These are phyloP conservation scores for Nemopilema nomurai DNA, from an alignment of 30 jellyfish, hydroid and myxozoan genomes.

Conservation along the genomic window DNA sequence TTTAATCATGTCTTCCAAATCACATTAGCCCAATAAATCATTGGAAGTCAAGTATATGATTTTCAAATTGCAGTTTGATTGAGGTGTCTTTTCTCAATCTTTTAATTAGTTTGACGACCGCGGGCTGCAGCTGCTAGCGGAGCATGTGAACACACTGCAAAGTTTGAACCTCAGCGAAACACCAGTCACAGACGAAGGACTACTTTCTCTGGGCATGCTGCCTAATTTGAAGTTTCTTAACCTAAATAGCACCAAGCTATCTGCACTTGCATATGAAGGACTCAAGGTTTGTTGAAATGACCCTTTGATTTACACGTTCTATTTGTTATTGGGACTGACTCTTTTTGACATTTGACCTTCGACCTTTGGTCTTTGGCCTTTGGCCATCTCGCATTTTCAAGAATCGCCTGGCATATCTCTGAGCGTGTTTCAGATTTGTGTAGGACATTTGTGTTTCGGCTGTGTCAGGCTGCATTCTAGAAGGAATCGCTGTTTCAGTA, in stretches of 20 bases:
- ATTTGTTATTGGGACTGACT: conserved; percentile 15
- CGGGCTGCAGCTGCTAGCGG: conserved; percentile 78
- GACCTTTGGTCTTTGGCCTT: no score
- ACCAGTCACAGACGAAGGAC: conserved; percentile 87
- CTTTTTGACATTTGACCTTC: not conserved
- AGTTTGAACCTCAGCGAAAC: conserved; percentile 86
- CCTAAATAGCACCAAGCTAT: conserved; percentile 87
- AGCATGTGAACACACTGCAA: conserved; percentile 64
- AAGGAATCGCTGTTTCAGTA: no score
- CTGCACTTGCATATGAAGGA: conserved; percentile 79
- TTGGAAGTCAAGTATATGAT: not conserved
- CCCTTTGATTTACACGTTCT: no score
- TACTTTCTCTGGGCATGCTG: conserved; percentile 53
- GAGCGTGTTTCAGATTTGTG: no score
- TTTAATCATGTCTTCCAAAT: no score
- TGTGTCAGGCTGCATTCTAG: no score
- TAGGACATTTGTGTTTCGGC: no score
- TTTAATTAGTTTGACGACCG: conserved; percentile 77
- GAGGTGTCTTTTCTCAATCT: not conserved
- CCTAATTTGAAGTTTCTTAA: conserved; percentile 70
- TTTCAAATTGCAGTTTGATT: not conserved
- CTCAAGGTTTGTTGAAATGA: conserved; percentile 56
- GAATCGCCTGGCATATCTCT: no score
- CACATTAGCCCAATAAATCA: no score
- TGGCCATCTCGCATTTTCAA: no score